These are phyloP conservation scores for Procambarus virginalis DNA, from an alignment of 1,140 invertebrate species.

Conservation along the genomic window DNA sequence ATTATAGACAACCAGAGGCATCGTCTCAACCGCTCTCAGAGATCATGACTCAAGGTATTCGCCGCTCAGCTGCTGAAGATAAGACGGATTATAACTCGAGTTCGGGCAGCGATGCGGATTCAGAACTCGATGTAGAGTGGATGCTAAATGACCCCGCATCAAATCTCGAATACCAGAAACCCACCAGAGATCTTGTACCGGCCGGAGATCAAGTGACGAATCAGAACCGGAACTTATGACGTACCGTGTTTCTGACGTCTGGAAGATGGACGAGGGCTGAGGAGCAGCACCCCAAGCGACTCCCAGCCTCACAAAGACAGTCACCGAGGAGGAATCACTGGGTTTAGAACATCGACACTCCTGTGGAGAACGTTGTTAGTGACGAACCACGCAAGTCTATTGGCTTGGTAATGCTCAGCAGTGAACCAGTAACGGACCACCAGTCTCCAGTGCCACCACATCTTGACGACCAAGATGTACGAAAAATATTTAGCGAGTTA, in stretches of 20 bases:
- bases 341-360: neutral
- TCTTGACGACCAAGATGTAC: neutral
- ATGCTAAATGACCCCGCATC: neutral
- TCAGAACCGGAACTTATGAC: neutral
- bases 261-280: neutral
- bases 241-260: neutral
- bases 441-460: neutral
- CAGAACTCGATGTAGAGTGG: neutral
- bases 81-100: neutral
- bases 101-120: neutral
- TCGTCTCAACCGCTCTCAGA: no score
- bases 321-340: neutral
- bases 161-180: neutral
- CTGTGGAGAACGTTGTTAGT: neutral
- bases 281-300: neutral
- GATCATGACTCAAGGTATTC: neutral
- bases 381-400: neutral
- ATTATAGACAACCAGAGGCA: no score
- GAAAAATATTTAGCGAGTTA: neutral
- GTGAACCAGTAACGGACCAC: slow-evolving; percentile 47
- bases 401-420: slow-evolving; percentile 15
- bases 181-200: neutral
- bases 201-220: neutral
- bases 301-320: neutral
- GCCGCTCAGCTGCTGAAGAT: neutral